phyloP scores from a whole-genome alignment of 2,888 invertebrate genomes.

The Pyralis farinalis region DNA sequence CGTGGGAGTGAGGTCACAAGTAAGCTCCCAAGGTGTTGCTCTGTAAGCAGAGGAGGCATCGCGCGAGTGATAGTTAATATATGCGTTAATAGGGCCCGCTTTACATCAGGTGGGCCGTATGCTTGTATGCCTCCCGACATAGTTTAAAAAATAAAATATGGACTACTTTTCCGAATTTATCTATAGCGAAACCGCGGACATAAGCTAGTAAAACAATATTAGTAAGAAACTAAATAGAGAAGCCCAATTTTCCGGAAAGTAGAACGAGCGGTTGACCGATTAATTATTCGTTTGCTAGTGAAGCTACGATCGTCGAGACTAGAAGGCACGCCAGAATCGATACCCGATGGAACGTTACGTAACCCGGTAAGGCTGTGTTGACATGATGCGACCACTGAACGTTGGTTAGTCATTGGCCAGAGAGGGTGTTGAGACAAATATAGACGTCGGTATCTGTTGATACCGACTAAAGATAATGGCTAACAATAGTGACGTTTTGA shows the following conservation, averaged over 20 bases:
- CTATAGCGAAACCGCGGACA: no score
- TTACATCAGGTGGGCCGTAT: no score
- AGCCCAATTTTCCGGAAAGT: slow-evolving; percentile 50
- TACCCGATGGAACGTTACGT: slow-evolving; percentile 49
- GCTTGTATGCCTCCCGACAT: no score
- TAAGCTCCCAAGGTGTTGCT: no score
- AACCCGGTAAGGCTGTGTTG: slow-evolving; percentile 22
- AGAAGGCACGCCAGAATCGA: slow-evolving; percentile 56
- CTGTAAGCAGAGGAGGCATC: no score
- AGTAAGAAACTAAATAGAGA: slow-evolving; percentile 22
- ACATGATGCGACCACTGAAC: slow-evolving; percentile 12
- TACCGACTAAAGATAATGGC: neutral
- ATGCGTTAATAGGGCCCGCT: no score
- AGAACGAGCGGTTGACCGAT: slow-evolving; percentile 61
- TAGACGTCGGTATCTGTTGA: neutral
- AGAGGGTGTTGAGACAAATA: slow-evolving; percentile 1
- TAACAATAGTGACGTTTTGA: no score
- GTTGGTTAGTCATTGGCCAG: neutral
- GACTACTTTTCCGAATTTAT: no score
- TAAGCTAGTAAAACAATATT: slow-evolving; percentile 3
- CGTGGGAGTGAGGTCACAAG: no score
- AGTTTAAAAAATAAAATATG: no score
- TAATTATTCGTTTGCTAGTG: slow-evolving; percentile 68
- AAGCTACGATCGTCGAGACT: slow-evolving; percentile 43
- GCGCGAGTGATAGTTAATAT: no score